Evolutionary conservation across 2,797 vertebrate genomes (phyloP).

Genomic region (Meriones psammophilus): DNA sequence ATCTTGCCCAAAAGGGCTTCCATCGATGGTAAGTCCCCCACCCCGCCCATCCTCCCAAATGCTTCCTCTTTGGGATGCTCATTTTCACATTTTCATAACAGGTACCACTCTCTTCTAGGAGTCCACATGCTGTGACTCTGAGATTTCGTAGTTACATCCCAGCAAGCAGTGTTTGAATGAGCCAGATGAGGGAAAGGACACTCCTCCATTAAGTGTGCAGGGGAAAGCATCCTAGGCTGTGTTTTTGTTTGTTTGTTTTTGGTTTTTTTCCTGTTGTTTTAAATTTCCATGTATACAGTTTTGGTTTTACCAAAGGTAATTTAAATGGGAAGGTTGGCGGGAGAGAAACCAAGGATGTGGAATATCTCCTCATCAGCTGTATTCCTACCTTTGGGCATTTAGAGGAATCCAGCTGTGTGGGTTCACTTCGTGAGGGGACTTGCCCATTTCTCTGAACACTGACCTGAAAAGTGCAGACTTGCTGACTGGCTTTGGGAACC

Average conservation of each 20-base stretch:
- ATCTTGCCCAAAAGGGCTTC: slow-evolving; percentile 95
- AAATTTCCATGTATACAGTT: not conserved
- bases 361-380: too few species aligned
- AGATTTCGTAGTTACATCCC: not conserved
- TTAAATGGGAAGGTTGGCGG: not conserved
- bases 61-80: not conserved
- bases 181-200: not conserved
- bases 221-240: not conserved
- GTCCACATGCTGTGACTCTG: not conserved
- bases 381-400: not conserved
- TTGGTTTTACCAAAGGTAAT: not conserved
- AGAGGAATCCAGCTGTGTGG: not conserved
- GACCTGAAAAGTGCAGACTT: not conserved
- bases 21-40: slow-evolving; percentile 91
- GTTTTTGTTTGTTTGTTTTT: too few species aligned
- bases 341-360: not conserved
- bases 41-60: not conserved
- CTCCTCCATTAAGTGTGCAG: not conserved
- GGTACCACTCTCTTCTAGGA: not conserved
- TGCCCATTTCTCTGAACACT: not conserved
- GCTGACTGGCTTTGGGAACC: not conserved
- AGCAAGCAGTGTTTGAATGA: not conserved
- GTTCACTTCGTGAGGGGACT: not conserved
- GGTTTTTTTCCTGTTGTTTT: not conserved
- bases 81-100: not conserved